Conservation (phyloP, 1,140 invertebrate species). For the Tetranychus urticae region DNA sequence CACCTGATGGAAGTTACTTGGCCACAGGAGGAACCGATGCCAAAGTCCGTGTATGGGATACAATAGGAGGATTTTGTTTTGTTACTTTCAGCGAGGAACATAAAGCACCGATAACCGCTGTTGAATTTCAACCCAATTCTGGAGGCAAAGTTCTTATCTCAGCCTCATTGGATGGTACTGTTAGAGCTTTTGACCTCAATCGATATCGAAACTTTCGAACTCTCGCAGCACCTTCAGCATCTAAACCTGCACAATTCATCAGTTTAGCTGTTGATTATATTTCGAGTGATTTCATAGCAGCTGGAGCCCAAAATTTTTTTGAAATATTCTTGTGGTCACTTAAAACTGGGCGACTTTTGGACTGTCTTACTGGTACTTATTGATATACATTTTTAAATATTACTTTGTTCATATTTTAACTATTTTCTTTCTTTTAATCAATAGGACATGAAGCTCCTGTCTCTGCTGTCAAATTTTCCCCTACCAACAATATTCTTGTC, state of each 20-base stretch:
- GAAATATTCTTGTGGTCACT: slow-evolving; percentile 89
- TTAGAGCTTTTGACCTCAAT: slow-evolving; percentile 73
- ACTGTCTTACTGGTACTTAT: slow-evolving; percentile 20
- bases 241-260: slow-evolving; percentile 63
- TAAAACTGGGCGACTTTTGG: slow-evolving; percentile 63
- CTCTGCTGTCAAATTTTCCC: slow-evolving; percentile 51
- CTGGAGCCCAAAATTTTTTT: slow-evolving; percentile 76
- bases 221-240: slow-evolving; percentile 44
- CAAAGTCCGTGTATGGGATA: slow-evolving; percentile 91
- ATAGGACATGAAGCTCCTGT: slow-evolving; percentile 78
- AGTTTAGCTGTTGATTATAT: slow-evolving; percentile 56
- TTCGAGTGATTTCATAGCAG: slow-evolving; percentile 70
- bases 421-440: slow-evolving; percentile 32
- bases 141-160: slow-evolving; percentile 67
- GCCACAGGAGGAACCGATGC: slow-evolving; percentile 83
- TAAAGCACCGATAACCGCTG: slow-evolving; percentile 44
- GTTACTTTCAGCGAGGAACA: slow-evolving; percentile 74
- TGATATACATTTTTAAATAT: not conserved
- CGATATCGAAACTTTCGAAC: slow-evolving; percentile 92
- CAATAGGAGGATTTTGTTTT: slow-evolving; percentile 65
- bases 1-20: slow-evolving; percentile 64
- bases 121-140: slow-evolving; percentile 55
- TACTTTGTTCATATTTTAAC: slow-evolving; percentile 2
- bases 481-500: slow-evolving; percentile 38
- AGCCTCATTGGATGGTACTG: slow-evolving; percentile 76